Conservation (phyloP, 2,888 invertebrate genomes). For the Idaea straminata region DNA sequence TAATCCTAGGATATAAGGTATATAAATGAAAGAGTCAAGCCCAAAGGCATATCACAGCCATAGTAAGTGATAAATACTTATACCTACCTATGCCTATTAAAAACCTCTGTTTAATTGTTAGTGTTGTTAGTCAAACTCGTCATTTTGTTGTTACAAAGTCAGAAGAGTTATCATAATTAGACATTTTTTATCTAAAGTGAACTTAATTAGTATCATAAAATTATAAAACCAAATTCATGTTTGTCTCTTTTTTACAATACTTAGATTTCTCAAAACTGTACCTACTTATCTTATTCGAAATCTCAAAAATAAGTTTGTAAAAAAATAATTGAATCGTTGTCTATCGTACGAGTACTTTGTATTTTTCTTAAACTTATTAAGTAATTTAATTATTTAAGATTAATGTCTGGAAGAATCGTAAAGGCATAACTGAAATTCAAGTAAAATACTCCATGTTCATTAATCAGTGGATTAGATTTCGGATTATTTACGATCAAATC, state of each 20-base stretch:
- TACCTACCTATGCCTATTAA: too few species aligned
- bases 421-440: slow-evolving; percentile 34
- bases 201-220: too few species aligned
- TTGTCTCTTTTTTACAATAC: too few species aligned
- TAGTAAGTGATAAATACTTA: slow-evolving; percentile 38
- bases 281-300: too few species aligned
- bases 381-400: not conserved
- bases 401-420: not conserved
- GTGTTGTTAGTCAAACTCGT: slow-evolving; percentile 71
- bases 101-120: slow-evolving; percentile 32
- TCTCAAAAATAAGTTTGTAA: too few species aligned
- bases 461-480: slow-evolving; percentile 77
- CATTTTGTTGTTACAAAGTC: slow-evolving; percentile 71
- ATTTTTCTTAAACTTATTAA: too few species aligned
- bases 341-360: too few species aligned
- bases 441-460: slow-evolving; percentile 59
- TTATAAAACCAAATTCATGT: too few species aligned
- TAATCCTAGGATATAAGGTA: too few species aligned
- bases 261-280: too few species aligned
- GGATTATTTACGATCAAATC: slow-evolving; percentile 76
- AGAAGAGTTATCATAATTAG: slow-evolving; percentile 53
- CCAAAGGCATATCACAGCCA: not conserved
- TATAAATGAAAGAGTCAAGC: not conserved
- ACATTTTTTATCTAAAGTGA: slow-evolving; percentile 65
- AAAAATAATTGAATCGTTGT: too few species aligned